Base-by-base conservation (phyloP, 2,888 invertebrate species). In the Athripsodes cinereus region DNA sequence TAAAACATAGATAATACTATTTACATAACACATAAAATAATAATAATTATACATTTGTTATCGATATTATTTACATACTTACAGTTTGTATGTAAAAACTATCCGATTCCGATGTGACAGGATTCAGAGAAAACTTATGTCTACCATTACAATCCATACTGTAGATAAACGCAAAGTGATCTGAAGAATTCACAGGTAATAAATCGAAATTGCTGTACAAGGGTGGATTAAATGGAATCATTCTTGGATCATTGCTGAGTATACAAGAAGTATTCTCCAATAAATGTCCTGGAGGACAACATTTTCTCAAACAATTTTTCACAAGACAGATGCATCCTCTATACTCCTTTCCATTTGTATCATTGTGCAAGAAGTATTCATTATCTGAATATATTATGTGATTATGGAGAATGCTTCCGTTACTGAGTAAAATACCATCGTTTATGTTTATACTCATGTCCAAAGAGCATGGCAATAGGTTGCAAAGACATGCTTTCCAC, bases 301-400 rank as follows among this genome's bases (percentile, higher is more conserved):
- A 74, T 13, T 73, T 67, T 35, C 72, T 69, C 2, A 74, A 65
- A 58, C 74, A 74, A 1, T 68, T 61, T 61, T 69, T 70, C n/a
- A 73, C 34, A 19, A 68, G 65, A 56, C 74, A 74, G 21, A 72
- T 66, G 56, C 74, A 74, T 1, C 72, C 74, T 1, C 73, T 68
- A 55, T 74, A 74, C 2, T 71, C 74, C 1, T 72, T 68, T 60
- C 71, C 71, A 2, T 68, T 66, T 5, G 40, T 31, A 3, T 47
- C 55, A 13, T 55, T 58, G 2, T 16, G 22, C 11, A 21, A 19
- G 1, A 16, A 19, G 19, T 61, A 13, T 10, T 51, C n/a, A 34
- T 51, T 55, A 19, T 51, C 13, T 10, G 72, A 70, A 57, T 73
- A 70, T 1, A 71, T 13, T 0, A 69, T 59, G 1, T 69, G 71